phyloP scores from a whole-genome alignment of 2,113 vertebrate species.

The Lepus europaeus region DNA sequence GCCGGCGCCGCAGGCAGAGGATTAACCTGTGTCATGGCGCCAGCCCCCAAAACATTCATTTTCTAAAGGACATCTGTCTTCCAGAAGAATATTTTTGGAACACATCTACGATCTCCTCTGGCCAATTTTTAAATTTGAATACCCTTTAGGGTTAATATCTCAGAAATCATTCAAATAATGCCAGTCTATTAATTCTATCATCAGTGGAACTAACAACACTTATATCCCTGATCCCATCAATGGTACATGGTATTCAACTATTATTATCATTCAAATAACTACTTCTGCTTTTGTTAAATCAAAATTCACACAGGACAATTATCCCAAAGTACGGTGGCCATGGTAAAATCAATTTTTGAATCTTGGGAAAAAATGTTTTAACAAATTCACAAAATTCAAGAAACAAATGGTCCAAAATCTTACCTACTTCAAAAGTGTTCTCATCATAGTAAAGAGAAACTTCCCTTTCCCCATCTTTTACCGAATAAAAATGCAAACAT shows the following conservation, averaged over 20 bases:
- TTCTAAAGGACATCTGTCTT: slow-evolving; percentile 2
- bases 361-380: background rate
- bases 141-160: slow-evolving; percentile 28
- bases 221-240: background rate
- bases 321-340: background rate
- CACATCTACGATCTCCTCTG: background rate
- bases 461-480: background rate
- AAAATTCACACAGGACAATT: slow-evolving; percentile 42
- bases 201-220: slow-evolving; percentile 4
- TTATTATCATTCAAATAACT: slow-evolving; percentile 13
- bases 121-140: background rate
- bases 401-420: slow-evolving; percentile 1
- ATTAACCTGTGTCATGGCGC: no score
- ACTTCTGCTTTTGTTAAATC: slow-evolving; percentile 35
- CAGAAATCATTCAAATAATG: slow-evolving; percentile 42
- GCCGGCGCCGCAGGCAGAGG: no score
- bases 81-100: slow-evolving; percentile 44
- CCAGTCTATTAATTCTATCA: background rate
- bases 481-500: slow-evolving; percentile 38
- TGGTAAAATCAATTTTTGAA: background rate
- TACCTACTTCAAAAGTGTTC: slow-evolving; percentile 36
- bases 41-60: no score
- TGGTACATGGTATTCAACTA: background rate
- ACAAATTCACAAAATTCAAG: slow-evolving; percentile 57
- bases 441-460: slow-evolving; percentile 21